A percentile compares a stretch with the other conserved stretches of the same genome.
Evolutionary conservation across 2,888 invertebrate species (phyloP).

Genomic region (Oscheius sp.): DNA sequence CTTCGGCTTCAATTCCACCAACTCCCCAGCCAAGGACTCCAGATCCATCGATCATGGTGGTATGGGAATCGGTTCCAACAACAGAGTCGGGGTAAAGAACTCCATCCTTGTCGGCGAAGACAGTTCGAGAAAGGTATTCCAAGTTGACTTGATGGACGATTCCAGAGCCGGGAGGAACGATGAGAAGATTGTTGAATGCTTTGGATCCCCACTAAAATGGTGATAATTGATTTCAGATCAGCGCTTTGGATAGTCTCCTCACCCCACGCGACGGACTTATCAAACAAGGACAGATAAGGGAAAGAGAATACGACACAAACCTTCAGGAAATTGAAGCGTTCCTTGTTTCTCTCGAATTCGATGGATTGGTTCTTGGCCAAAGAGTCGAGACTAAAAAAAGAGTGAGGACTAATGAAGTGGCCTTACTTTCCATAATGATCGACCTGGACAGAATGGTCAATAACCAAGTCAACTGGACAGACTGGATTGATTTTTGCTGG

Average conservation of each 20-base stretch:
- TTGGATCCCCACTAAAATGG: conserved; percentile 89
- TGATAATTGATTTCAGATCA: conserved; percentile 1
- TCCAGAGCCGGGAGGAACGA: conserved; percentile 96
- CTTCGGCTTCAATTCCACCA: conserved; percentile 93
- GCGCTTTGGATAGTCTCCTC: not conserved
- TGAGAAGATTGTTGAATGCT: conserved; percentile 92
- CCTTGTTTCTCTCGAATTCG: conserved; percentile 93
- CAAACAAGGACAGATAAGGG: not conserved
- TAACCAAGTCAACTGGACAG: conserved; percentile 95
- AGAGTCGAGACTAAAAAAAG: conserved; percentile 80
- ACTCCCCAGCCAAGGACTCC: conserved; percentile 90
- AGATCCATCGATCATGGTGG: conserved; percentile 87
- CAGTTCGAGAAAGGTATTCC: conserved; percentile 75
- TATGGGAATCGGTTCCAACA: conserved; percentile 97
- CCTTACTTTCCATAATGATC: conserved; percentile 80
- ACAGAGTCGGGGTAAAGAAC: conserved; percentile 86
- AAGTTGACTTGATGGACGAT: conserved; percentile 98
- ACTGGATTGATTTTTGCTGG: conserved; percentile 93
- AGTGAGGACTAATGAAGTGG: not conserved
- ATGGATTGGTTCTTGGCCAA: conserved; percentile 89
- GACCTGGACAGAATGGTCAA: conserved; percentile 97
- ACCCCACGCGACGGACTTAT: not conserved
- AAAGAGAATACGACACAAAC: conserved; percentile 72
- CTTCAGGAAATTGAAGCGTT: conserved; percentile 93
- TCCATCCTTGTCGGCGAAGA: conserved; percentile 69